Base-by-base conservation (phyloP, 2,888 invertebrate genomes). In the Campoplex capitator region DNA sequence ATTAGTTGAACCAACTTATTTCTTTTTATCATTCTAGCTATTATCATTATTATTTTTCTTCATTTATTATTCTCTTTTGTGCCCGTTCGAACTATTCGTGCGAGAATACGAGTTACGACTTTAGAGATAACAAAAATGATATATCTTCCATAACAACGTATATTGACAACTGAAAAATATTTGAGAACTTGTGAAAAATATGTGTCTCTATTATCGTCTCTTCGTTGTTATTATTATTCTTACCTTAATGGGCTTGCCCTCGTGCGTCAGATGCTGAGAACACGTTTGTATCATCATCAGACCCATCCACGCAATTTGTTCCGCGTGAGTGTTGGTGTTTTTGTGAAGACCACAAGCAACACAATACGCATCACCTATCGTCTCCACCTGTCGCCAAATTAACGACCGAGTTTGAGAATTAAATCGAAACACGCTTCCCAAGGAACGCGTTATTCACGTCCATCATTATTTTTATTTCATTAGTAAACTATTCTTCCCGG, bases 261-360 rank as follows among this genome's bases (percentile, higher is more conserved):
- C 98, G 91, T 98, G 99, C 0, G 99, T 98, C 87, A 97, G 96
- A 94, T 98, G 98, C 90, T 97, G 96, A 1, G 97, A 96, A 92
- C 99, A 98, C 0, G 97, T 98, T 91, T 98, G 97, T 83, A 99
- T 98, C 99, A 99, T 99, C 92, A 97, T 97, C 89, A 99, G 94
- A 0, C 98, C 98, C 99, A 99, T 99, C 98, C 98, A 99, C 3
- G 98, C 98, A 65, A 98, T 98, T 95, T 98, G 98, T 89, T 98
- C 98, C 32, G 99, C 98, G 93, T 99, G 99, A 82, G 98, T 98
- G 58, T 96, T 96, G 75, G 97, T 98, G 91, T 96, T 96, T 88
- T 97, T 97, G 94, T 99, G 99, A 9, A 99, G 95, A 0, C 99
- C 99, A 81, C 98, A 98, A 0, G 99, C 99, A 7, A 99, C 99